Evolutionary conservation across 2,888 invertebrate genomes (phyloP).

Genomic region (Drosophila mercatorum): DNA sequence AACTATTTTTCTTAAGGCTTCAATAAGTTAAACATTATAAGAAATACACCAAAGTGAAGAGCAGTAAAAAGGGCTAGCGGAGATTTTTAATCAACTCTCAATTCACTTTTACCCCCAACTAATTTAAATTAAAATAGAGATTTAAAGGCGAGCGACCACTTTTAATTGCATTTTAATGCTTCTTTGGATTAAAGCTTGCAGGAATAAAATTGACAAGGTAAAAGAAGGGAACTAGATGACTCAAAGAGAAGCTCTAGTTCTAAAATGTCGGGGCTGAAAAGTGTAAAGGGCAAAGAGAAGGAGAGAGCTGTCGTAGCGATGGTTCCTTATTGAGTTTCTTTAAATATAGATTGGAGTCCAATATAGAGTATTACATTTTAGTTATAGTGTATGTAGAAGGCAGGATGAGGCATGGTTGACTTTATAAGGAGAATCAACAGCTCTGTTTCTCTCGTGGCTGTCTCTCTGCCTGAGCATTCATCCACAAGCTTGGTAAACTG

Average conservation of each 20-base stretch:
- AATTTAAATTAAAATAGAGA: neutral
- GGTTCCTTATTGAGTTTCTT: neutral
- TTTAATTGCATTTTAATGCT: constrained; percentile 1
- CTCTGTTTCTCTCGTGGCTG: neutral
- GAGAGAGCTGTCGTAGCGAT: too few species aligned
- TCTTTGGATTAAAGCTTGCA: neutral
- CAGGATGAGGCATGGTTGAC: neutral
- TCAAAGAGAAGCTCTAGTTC: neutral
- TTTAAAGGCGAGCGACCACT: neutral
- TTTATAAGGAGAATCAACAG: too few species aligned
- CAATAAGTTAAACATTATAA: too few species aligned
- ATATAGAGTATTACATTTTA: neutral
- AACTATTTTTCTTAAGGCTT: too few species aligned
- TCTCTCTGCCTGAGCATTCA: too few species aligned
- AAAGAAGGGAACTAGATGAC: neutral
- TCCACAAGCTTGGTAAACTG: too few species aligned
- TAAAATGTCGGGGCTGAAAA: too few species aligned
- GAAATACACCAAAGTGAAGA: too few species aligned
- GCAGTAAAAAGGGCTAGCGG: neutral
- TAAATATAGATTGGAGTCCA: neutral
- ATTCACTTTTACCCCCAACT: neutral
- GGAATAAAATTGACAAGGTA: neutral
- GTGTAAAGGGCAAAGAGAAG: too few species aligned
- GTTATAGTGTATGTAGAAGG: neutral
- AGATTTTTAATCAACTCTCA: neutral